phyloP scores from a whole-genome alignment of 2,888 invertebrate genomes.

The Rotaria sp. region DNA sequence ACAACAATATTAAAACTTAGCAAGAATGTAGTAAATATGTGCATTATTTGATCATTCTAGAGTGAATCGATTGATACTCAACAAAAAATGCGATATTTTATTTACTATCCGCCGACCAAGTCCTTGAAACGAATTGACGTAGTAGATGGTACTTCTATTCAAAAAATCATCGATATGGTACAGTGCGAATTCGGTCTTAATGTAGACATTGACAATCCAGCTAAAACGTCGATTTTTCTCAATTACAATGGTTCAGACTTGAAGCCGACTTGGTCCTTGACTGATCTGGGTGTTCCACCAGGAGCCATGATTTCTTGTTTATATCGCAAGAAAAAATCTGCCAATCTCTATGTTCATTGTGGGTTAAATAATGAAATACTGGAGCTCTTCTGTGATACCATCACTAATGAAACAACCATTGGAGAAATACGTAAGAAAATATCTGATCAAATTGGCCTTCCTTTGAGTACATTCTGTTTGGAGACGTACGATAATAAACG shows the following conservation, averaged over 20 bases:
- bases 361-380: background rate
- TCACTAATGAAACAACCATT: slow-evolving; percentile 23
- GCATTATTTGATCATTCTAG: no score
- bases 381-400: background rate
- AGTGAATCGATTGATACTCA: no score
- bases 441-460: slow-evolving; percentile 48
- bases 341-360: slow-evolving; percentile 41
- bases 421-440: background rate
- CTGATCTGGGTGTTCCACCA: slow-evolving; percentile 51
- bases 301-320: slow-evolving; percentile 49
- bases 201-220: no score
- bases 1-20: no score
- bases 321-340: slow-evolving; percentile 50
- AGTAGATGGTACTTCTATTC: no score
- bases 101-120: no score
- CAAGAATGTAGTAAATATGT: no score
- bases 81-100: no score
- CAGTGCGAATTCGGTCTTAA: no score
- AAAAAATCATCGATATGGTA: no score
- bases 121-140: no score
- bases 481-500: slow-evolving; percentile 44
- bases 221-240: slow-evolving; percentile 44
- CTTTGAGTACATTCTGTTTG: slow-evolving; percentile 52
- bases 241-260: slow-evolving; percentile 51
- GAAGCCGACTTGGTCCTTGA: slow-evolving; percentile 50